Evolutionary conservation across 2,888 invertebrate genomes (phyloP), one percentile per base, ranked within the genome.

Genomic region (Temnothorax rugatulus): DNA sequence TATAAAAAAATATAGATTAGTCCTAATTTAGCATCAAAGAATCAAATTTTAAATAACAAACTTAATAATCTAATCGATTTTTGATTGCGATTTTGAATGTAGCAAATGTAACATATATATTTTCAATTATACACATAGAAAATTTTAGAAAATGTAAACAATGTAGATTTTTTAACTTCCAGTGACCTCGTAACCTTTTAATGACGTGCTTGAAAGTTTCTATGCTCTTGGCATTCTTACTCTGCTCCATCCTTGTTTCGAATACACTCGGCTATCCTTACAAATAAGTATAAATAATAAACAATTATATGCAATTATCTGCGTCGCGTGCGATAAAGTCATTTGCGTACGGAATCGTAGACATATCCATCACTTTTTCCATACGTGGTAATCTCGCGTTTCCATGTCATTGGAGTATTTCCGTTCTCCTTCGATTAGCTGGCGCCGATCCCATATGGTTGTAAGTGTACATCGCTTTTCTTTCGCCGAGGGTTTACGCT

Each of bases 111-210:
- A 64, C 3, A 21, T 5, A 18, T 59, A 29, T 29, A 4, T 61
- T 4, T 61, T 41, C 34, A 21, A 0, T 13, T 11, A 3, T 21
- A 0, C 11, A 21, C 1, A n/a, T 8, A 7, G 7, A 18, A 8
- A 47, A 25, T 66, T 21, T 3, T 9, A 66, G 25, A 7, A 66
- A 25, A 44, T 41, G 0, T 64, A 41, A 13, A 13, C 13, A 44
- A 7, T 4, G 25, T 47, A 11, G 1, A 18, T 66, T 50, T 21
- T 41, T 41, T 38, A 52, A 15, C 73, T 41, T 11, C 41, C 11
- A 47, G n/a, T 63, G 63, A n/a, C 63, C n/a, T 61, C 59, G 47
- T 75, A 75, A 75, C 34, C 15, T 25, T 47, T 41, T 54, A 41
- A 77, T 77, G 54, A 29, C 8, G 13, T 7, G n/a, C 25, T 76